Evolutionary conservation across 2,797 vertebrate species (phyloP).

Genomic region (Alca torda): DNA sequence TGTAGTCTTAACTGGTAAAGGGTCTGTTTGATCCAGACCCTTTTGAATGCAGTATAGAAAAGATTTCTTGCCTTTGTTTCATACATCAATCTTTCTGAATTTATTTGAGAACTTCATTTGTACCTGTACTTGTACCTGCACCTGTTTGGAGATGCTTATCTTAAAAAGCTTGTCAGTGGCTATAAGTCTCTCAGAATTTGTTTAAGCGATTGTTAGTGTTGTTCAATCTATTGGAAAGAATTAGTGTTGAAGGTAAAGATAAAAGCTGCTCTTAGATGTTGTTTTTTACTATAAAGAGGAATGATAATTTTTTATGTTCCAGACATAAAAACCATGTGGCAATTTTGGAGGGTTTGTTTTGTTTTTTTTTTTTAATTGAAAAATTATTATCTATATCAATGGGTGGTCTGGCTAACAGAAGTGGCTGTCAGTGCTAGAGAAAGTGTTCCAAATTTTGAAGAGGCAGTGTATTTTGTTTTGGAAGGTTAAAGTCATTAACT

Average conservation of each 20-base stretch:
- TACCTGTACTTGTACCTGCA: background rate
- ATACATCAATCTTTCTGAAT: background rate
- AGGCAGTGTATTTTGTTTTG: background rate
- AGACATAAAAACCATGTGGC: background rate
- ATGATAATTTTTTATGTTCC: background rate
- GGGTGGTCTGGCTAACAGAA: background rate
- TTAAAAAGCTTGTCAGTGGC: background rate
- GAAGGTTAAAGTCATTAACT: constrained; percentile 16
- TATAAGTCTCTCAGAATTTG: background rate
- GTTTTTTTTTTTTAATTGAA: background rate
- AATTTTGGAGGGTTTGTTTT: background rate
- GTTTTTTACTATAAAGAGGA: background rate
- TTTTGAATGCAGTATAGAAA: background rate
- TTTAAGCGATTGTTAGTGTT: background rate
- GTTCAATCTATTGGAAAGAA: background rate
- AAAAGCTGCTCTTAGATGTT: background rate
- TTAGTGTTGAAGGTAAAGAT: background rate
- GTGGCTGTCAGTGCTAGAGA: background rate
- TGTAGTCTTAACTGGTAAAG: background rate
- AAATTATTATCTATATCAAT: background rate
- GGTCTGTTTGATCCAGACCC: background rate
- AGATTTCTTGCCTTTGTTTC: background rate
- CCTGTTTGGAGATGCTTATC: background rate
- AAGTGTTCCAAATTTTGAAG: background rate
- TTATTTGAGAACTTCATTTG: background rate